Evolutionary conservation across 2,797 vertebrate species (phyloP), one percentile per base, ranked within the genome.

Genomic region (Enteromius paludinosus): DNA sequence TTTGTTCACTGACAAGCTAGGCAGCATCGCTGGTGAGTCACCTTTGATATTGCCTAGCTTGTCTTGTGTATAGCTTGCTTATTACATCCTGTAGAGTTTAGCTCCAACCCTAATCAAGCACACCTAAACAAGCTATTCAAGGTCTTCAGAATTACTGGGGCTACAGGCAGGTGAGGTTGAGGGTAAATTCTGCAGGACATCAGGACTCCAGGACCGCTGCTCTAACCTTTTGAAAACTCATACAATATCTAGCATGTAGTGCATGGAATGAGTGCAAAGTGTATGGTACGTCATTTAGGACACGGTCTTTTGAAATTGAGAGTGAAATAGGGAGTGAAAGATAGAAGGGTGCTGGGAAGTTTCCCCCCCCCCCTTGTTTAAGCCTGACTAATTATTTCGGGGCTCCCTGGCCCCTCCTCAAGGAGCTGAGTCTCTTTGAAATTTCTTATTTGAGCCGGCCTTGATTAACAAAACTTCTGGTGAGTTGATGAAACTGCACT

Each of bases 401-500:
- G 83, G 86, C 87, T 85, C 86, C 83, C 83, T 87, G 84, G 70
- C 83, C 83, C 88, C 82, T 86, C 88, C 88, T 87, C n/a, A 20
- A 56, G 64, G n/a, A 45, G 18, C 73, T 68, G 33, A 62, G 47
- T 77, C 69, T 86, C 81, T 89, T 87, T 88, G 83, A 87, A 83
- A 79, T 79, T 56, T 78, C 49, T 76, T 84, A n/a, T 84, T 78
- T 83, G 56, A 59, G 68, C 73, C 86, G 87, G 82, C 86, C 81
- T 87, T 91, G 84, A 90, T 91, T 90, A 90, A 89, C 52, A 85
- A 79, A 78, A 87, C 87, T 84, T 90, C 78, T 80, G 71, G 86
- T 86, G 79, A 87, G 85, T 86, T 56, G 74, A 90, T 77, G 88
- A 90, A 88, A 81, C 79, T 66, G 82, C 83, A 83, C 72, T 90